Base-by-base conservation (phyloP, 1,140 invertebrate species). In the Polyergus mexicanus region DNA sequence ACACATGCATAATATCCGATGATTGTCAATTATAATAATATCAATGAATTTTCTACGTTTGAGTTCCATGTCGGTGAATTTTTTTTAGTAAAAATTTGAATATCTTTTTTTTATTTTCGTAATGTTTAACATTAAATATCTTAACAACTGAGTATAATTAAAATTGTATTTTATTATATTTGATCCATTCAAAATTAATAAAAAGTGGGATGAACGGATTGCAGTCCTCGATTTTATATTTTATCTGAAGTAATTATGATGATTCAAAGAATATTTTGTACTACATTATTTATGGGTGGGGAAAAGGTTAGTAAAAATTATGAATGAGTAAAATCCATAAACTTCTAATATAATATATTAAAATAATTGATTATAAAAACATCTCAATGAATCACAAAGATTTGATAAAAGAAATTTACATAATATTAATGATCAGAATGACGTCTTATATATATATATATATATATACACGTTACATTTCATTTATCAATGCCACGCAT, bases 21-120 rank as follows among this genome's bases (percentile, higher is more conserved):
- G 22, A 69, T 80, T 80, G 3, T 51, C 19, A 19, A 51, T n/a
- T n/a, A n/a, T 19, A 41, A 28, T 56, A 80, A 80, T 8, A 28
- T 19, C 28, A 3, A 41, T 8, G 19, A 72, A 72, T 25, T 16
- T n/a, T 56, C n/a, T 16, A 22, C 32, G 7, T 51, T 28, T 0
- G 0, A 75, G 22, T 58, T 16, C 7, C 25, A 28, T 28, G 25
- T 28, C 25, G 25, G 25, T 28, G 25, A 28, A 28, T 28, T 28
- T 28, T 28, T 28, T 10, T 38, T 38, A 35, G 1, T 1, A 32
- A 0, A 3, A 28, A 35, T 71, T 71, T 22, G 4, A 72, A 25
- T 25, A 60, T 28, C 0, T 32, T 8, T 60, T 51, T 51, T 62
- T 38, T 2, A 32, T 8, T 5, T 35, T 56, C 35, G 3, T 5